Evolutionary conservation across 2,797 vertebrate genomes (phyloP).

Genomic region (Falco novaeseelandiae): DNA sequence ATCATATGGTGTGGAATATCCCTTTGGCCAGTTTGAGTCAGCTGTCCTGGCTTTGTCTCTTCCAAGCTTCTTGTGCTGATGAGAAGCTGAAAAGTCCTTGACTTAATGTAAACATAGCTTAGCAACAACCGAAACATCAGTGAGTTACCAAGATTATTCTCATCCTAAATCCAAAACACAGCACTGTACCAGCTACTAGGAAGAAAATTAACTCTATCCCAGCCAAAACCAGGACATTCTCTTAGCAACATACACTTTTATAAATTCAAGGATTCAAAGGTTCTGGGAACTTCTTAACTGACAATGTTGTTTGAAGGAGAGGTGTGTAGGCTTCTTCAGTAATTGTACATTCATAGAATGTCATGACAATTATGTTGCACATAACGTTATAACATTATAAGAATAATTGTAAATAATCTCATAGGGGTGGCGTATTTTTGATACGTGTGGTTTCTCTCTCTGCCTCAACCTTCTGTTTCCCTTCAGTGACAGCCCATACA

Average conservation of each 20-base stretch:
- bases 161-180: neutral
- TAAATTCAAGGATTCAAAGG: neutral
- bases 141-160: neutral
- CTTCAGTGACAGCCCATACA: conserved; percentile 95
- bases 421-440: neutral
- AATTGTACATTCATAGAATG: neutral
- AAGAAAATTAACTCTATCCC: neutral
- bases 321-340: neutral
- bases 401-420: neutral
- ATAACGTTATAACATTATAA: neutral
- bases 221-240: neutral
- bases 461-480: neutral
- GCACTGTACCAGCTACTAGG: neutral
- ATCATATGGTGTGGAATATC: neutral
- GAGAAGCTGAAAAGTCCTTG: neutral
- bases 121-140: neutral
- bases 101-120: neutral
- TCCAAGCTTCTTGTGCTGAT: neutral
- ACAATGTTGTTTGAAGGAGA: neutral
- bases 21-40: neutral
- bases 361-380: neutral
- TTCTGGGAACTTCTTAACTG: neutral
- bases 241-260: neutral
- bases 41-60: neutral
- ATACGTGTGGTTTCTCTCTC: neutral